Percentiles rank a stretch among this genome's conserved stretches.
Evolutionary conservation across 2,113 vertebrate species (phyloP).

Genomic region (Leptosomus discolor): DNA sequence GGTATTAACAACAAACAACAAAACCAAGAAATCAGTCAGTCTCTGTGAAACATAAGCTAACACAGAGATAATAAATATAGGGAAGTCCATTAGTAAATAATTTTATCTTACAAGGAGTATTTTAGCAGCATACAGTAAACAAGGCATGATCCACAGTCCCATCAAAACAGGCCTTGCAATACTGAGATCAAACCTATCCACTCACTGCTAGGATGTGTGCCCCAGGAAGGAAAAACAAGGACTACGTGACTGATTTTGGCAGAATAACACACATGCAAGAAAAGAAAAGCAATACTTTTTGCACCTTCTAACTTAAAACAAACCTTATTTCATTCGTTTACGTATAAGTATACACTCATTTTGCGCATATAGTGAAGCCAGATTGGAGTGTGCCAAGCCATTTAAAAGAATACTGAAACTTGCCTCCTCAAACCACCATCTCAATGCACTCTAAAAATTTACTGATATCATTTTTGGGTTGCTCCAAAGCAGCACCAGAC

Average conservation of each 20-base stretch:
- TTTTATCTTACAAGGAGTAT: background rate
- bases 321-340: background rate
- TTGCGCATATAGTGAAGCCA: background rate
- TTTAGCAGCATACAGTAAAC: background rate
- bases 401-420: background rate
- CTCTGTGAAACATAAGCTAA: background rate
- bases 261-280: background rate
- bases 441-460: background rate
- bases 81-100: background rate
- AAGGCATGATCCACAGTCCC: background rate
- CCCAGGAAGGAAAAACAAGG: background rate
- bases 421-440: background rate
- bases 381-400: background rate
- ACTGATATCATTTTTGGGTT: background rate
- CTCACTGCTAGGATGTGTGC: background rate
- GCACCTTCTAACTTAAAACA: background rate
- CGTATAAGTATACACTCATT: background rate
- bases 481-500: background rate
- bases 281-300: background rate
- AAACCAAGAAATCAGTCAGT: background rate
- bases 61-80: background rate
- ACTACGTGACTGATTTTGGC: background rate
- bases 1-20: background rate
- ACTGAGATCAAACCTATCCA: background rate
- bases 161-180: rapidly evolving